Conservation (phyloP, 1,140 invertebrate genomes). For the Scaptomyza hsui region DNA sequence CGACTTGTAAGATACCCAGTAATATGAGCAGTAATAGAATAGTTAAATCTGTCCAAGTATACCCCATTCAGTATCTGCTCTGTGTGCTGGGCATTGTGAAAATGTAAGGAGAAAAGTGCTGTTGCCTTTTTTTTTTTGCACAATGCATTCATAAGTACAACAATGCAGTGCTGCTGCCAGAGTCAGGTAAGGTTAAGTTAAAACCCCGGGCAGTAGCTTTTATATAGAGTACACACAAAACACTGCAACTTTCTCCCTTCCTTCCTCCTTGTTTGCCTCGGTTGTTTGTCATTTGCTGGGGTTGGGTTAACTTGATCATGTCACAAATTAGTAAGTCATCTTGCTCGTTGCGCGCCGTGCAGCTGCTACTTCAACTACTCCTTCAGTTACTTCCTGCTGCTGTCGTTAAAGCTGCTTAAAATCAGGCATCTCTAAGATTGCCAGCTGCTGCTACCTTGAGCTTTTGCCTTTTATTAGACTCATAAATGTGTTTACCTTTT, state of each 20-base stretch:
- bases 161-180: constrained; percentile 18
- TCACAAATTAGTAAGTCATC: constrained; percentile 80
- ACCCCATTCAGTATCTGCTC: background rate
- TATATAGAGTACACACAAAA: background rate
- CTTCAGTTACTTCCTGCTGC: constrained; percentile 8
- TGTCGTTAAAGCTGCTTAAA: constrained; percentile 42
- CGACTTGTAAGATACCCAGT: background rate
- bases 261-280: background rate
- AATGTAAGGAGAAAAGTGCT: constrained; percentile 20
- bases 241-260: background rate
- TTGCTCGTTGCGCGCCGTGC: constrained; percentile 12
- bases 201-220: constrained; percentile 2
- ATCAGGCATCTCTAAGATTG: constrained; percentile 20
- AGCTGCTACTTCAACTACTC: background rate
- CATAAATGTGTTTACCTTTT: constrained; percentile 43
- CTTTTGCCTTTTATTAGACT: constrained; percentile 30
- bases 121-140: constrained; percentile 14
- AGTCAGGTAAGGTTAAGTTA: constrained; percentile 36
- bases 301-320: constrained; percentile 75
- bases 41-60: too few species aligned
- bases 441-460: background rate
- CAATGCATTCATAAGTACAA: constrained; percentile 47
- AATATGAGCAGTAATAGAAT: background rate
- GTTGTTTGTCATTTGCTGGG: constrained; percentile 53
- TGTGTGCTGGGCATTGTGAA: constrained; percentile 13